Base-by-base conservation (phyloP, 2,888 invertebrate species). In the Dusona sp. region DNA sequence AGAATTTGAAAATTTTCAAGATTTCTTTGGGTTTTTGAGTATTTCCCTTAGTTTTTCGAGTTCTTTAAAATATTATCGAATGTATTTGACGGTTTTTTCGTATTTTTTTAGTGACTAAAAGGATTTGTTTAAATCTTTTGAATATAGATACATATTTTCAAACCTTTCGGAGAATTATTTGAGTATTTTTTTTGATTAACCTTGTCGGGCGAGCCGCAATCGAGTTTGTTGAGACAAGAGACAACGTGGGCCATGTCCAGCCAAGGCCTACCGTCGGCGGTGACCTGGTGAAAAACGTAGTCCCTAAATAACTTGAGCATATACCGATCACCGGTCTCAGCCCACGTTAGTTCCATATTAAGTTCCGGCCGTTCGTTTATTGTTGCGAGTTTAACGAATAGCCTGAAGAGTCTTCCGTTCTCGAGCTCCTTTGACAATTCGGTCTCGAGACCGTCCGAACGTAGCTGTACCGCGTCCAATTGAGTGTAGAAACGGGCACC, bases 271-370 rank as follows among this genome's bases (percentile, higher is more conserved):
- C 99, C 99, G 92, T 99, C 98, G 87, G 97, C 97, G 22, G 97
- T 97, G 88, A 99, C 98, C 94, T 99, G 98, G 95, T 99, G 99
- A 95, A 99, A 99, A 92, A 99, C 95, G 94, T 98, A 99, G 95
- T 99, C 99, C 87, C 99, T 96, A 95, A 99, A 99, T 93, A 99
- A 95, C 95, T 99, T 99, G 95, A 99, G 95, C 97, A 99, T 98
- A 95, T 99, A 99, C 79, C 99, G 96, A 95, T 99, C 99, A 29
- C 99, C 99, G 33, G 99, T 99, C 95, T 99, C 99, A 51, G 99
- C 97, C 99, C 99, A 99, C 19, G 98, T 96, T 16, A 97, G 96
- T 94, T 99, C 99, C 96, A 98, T 95, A 94, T 98, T 98, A 92
- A 98, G 96, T 98, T 99, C 99, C 48, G 98, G 98, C 88, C 99